A percentile compares a stretch with the other conserved stretches of the same genome.
phyloP scores from a whole-genome alignment of 2,797 vertebrate species.

The Myoxocephalus aenaeus region DNA sequence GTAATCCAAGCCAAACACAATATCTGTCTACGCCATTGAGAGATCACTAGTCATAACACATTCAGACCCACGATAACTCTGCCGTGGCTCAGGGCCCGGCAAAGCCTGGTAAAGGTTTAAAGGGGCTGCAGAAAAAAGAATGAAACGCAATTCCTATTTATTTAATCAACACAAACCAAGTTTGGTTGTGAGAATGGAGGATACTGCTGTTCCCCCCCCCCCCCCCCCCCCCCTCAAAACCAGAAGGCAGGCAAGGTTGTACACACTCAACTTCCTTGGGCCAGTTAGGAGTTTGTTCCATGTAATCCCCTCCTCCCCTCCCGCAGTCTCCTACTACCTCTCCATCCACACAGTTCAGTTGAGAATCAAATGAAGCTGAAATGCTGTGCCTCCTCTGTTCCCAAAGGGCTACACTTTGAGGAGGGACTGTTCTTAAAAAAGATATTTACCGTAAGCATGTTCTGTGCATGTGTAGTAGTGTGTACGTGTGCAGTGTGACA shows the following conservation, averaged over 20 bases:
- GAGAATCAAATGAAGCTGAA: slow-evolving; percentile 63
- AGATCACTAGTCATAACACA: slow-evolving; percentile 76
- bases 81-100: neutral
- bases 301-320: slow-evolving; percentile 16
- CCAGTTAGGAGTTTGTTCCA: slow-evolving; percentile 19
- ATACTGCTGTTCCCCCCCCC: neutral
- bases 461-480: slow-evolving; percentile 16
- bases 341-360: slow-evolving; percentile 49
- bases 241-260: slow-evolving; percentile 7
- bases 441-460: slow-evolving; percentile 43
- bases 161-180: neutral
- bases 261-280: neutral
- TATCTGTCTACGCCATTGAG: slow-evolving; percentile 66
- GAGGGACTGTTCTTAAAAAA: slow-evolving; percentile 45
- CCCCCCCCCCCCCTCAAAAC: slow-evolving; percentile 2
- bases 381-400: slow-evolving; percentile 44
- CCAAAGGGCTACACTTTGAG: slow-evolving; percentile 47
- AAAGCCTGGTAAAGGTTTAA: neutral
- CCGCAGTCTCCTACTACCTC: slow-evolving; percentile 27
- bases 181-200: neutral
- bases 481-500: slow-evolving; percentile 51
- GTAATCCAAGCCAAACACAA: slow-evolving; percentile 78
- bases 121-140: neutral
- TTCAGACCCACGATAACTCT: slow-evolving; percentile 61
- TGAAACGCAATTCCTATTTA: neutral